Evolutionary conservation across 2,113 vertebrate genomes (phyloP), one percentile per base, ranked within the genome.

Genomic region (Atlantisia rogersi): DNA sequence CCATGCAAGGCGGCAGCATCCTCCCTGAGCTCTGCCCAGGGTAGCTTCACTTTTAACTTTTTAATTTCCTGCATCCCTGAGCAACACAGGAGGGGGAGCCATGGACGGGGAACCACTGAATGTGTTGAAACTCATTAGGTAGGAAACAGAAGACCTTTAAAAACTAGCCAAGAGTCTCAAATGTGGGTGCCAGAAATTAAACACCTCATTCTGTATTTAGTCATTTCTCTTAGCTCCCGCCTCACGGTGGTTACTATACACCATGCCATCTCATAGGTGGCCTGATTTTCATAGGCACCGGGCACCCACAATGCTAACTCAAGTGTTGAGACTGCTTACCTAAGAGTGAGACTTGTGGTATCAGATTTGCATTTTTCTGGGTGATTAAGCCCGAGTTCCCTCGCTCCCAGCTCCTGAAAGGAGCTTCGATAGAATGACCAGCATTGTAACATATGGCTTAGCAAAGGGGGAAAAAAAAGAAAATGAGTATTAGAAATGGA

Each of bases 21-120:
- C 88, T 85, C 82, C 78, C 29, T 15, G 74, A 53, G 94, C 79
- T 90, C 95, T 94, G 86, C 95, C 82, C 25, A 0, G 64, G 75
- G 75, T 80, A 77, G 76, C 94, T 91, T 64, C 89, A 79, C 52
- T 76, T 73, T 91, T 31, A 94, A 91, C 93, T 96, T 95, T 95
- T 91, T 96, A 95, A 97, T 97, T 97, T 97, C 94, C 96, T 97
- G 95, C 96, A 92, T 95, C 94, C 91, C 96, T 95, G 95, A 97
- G 81, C 95, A 95, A 50, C 95, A 42, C 94, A 76, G 94, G 95
- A 97, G 94, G 95, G 84, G 74, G 86, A 44, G 44, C 91, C 44
- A 89, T 0, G 2, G 86, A 6, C 89, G 39, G 28, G 81, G 87
- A 89, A 88, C 86, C 29, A 2, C 94, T 91, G 37, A 91, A 95